These are phyloP conservation scores for Nothocercus julius DNA, from an alignment of 2,113 vertebrate genomes.

Conservation along the genomic window DNA sequence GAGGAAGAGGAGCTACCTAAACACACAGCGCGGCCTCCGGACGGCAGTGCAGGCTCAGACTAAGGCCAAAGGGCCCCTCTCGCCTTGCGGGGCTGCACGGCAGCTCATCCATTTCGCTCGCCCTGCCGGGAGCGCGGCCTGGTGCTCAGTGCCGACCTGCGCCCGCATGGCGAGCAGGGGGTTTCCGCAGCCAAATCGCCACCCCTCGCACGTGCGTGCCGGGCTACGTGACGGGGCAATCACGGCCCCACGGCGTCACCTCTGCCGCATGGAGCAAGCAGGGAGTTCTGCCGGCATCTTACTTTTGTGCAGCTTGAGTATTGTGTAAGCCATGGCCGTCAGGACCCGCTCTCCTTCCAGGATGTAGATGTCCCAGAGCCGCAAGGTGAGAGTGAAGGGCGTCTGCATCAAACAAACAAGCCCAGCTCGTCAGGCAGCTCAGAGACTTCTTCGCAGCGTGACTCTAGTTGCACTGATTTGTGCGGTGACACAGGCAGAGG, in stretches of 20 bases:
- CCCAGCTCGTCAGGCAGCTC: not conserved
- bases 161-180: no score
- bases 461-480: not conserved
- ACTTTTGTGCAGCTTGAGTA: conserved; percentile 90
- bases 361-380: conserved; percentile 90
- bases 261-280: not conserved
- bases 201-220: no score
- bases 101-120: not conserved
- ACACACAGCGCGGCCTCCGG: not conserved
- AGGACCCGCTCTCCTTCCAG: conserved; percentile 85
- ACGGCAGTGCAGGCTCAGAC: not conserved
- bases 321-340: conserved; percentile 85
- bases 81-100: not conserved
- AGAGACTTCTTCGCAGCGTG: not conserved
- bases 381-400: conserved; percentile 87
- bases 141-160: no score
- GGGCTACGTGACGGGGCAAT: no score
- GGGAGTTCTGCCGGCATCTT: conserved; percentile 52
- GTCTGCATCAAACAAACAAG: conserved; percentile 75
- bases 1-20: not conserved
- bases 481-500: not conserved
- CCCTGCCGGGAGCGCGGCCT: no score
- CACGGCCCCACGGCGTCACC: not conserved
- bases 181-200: no score
- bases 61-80: not conserved